Evolutionary conservation across 1,140 invertebrate genomes (phyloP), one percentile per base, ranked within the genome.

Genomic region (Orchestia grillus): DNA sequence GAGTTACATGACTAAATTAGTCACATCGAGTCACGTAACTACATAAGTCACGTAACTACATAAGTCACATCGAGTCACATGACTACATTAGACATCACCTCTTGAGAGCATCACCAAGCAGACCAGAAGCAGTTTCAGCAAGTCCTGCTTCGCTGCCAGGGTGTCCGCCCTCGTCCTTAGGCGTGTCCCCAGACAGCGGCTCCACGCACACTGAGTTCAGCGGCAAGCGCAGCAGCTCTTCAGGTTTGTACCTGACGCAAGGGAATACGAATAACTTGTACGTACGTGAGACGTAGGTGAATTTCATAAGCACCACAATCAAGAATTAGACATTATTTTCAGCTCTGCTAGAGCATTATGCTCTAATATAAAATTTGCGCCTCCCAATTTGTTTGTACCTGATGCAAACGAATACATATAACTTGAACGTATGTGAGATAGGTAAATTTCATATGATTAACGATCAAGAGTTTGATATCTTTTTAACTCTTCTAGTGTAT

Each of bases 151-250:
- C 96, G 47, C 41, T 44, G 16, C 77, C 96, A 44, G 91, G 42
- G 36, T 95, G 96, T 42, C 40, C 92, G 15, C 8, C 92, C 44
- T 94, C 92, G 3, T 94, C 92, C 44, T 94, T 42, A 44, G 92
- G 92, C 44, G 43, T 42, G 88, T 94, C 92, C 44, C 16, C 92
- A 44, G 40, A 45, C 28, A 94, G 8, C 0, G 92, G 92, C 43
- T 45, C 44, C 41, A 94, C 44, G 44, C 44, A 94, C 92, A 94
- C 98, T 19, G 99, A 99, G 97, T 99, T 99, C 40, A 99, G 97
- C 6, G 99, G 99, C 97, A 99, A 98, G 97, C 98, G 98, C 96
- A 98, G 98, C 92, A 98, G 97, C 97, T 98, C 98, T 53, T 98
- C 97, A n/a, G 98, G 97, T 0, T 98, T 98, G 97, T 98, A 98